Conservation (phyloP, 2,113 vertebrate genomes). For the Crotalus viridis region DNA sequence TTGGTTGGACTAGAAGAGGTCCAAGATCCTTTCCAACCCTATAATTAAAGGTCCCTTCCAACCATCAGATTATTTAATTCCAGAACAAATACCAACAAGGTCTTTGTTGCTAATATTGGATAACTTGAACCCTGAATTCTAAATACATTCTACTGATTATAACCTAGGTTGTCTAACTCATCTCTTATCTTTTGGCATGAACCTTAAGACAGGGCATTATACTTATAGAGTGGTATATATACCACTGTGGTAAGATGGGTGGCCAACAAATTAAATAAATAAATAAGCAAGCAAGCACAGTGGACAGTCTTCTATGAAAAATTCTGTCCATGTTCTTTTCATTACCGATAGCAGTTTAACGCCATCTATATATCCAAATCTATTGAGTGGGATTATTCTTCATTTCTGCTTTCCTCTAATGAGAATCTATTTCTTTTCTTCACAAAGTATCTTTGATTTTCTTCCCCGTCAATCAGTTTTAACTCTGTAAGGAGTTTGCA, state of each 20-base stretch:
- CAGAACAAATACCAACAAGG: background rate
- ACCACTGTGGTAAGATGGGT: background rate
- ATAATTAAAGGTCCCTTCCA: background rate
- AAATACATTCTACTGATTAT: background rate
- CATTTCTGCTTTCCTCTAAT: constrained; percentile 36
- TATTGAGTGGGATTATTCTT: constrained; percentile 57
- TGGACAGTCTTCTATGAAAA: constrained; percentile 32
- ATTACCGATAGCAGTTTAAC: constrained; percentile 55
- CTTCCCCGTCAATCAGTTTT: constrained; percentile 39
- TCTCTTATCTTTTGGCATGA: background rate
- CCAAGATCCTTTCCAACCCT: background rate
- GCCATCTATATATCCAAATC: constrained; percentile 50
- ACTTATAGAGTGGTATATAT: no score
- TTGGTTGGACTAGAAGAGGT: background rate
- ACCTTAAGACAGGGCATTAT: background rate
- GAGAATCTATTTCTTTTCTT: constrained; percentile 45
- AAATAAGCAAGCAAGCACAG: background rate
- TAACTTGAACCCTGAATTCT: background rate
- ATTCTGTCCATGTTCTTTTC: constrained; percentile 33
- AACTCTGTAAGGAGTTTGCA: constrained; percentile 43
- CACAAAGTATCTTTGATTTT: constrained; percentile 27
- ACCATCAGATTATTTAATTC: background rate
- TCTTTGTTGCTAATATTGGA: background rate
- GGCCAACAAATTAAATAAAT: background rate
- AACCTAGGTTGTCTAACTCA: background rate